Evolutionary conservation across 2,888 invertebrate genomes (phyloP).

Genomic region (Drosophila demipolita): DNA sequence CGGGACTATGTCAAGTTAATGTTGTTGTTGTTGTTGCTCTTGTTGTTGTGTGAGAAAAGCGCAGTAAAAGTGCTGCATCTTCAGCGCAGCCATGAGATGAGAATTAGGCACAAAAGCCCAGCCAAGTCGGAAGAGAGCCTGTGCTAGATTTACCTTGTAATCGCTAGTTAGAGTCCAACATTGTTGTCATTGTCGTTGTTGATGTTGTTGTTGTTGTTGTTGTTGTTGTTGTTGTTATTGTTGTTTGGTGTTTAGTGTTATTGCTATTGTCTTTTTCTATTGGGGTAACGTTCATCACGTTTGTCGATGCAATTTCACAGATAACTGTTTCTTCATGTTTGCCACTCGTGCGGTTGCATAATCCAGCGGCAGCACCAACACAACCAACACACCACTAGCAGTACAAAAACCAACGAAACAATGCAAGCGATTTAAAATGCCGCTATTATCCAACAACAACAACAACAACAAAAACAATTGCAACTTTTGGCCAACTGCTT

Average conservation of each 20-base stretch:
- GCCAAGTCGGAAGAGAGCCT: slow-evolving; percentile 70
- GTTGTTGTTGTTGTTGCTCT: background rate
- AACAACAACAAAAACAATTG: slow-evolving; percentile 43
- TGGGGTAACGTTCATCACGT: slow-evolving; percentile 81
- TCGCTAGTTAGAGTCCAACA: slow-evolving; percentile 26
- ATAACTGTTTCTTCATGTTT: slow-evolving; percentile 78
- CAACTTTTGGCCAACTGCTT: slow-evolving; percentile 55
- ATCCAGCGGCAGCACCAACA: slow-evolving; percentile 46
- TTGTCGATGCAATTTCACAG: slow-evolving; percentile 81
- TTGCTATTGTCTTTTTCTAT: slow-evolving; percentile 44
- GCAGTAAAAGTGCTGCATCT: slow-evolving; percentile 73
- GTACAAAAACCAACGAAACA: slow-evolving; percentile 56
- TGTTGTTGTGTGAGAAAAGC: slow-evolving; percentile 53
- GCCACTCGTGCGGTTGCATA: slow-evolving; percentile 72
- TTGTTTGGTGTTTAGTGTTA: background rate
- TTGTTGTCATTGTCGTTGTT: slow-evolving; percentile 14
- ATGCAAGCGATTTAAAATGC: slow-evolving; percentile 69
- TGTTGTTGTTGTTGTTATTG: background rate
- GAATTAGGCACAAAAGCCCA: slow-evolving; percentile 74
- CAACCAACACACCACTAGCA: slow-evolving; percentile 13
- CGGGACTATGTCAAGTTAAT: slow-evolving; percentile 65
- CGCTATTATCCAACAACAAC: slow-evolving; percentile 62
- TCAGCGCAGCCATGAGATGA: slow-evolving; percentile 66
- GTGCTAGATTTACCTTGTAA: slow-evolving; percentile 53
- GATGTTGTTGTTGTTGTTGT: slow-evolving; percentile 9